Evolutionary conservation across 1,140 invertebrate genomes (phyloP), one percentile per base, ranked within the genome.

Genomic region (Prorops nasuta): DNA sequence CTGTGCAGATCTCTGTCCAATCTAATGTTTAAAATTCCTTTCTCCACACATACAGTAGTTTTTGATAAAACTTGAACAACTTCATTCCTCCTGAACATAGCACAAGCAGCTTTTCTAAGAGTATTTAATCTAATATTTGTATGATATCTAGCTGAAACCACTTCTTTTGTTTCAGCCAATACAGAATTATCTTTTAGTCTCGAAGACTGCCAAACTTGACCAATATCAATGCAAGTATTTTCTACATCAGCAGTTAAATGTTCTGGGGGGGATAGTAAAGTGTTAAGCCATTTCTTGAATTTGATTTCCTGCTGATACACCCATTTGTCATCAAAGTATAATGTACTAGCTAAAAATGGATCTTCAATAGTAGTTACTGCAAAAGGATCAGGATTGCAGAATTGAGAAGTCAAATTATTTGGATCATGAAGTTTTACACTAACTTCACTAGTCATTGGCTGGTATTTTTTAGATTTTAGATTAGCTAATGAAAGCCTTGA

Each of bases 241-340:
- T 86, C 83, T 0, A 88, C 71, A 56, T 88, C 86, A 0, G 80
- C 77, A 12, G 55, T 63, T 21, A 77, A 56, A 44, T 74, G 67
- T 47, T 77, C 72, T 1, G 89, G 88, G 6, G 92, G 90, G 2
- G 90, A 91, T 1, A 96, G 72, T 22, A 96, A 76, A 44, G 86
- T 88, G 73, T 96, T 96, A 0, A 96, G 71, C 92, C 92, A 96
- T 52, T 88, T 87, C 54, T 86, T 88, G 60, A 96, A 93, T 54
- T 90, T 86, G 1, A 76, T 73, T 73, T 92, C 88, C 68, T 94
- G 89, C 51, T 87, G 85, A 38, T 87, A 82, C 9, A 93, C 81
- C 77, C 90, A 91, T 60, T 83, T 77, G 57, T 89, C 86, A 71
- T 92, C 89, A 66, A 89, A 87, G 64, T 89, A 91, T 63, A 87